Conservation (phyloP, 2,797 vertebrate genomes). For the Neostethus bicornis region DNA sequence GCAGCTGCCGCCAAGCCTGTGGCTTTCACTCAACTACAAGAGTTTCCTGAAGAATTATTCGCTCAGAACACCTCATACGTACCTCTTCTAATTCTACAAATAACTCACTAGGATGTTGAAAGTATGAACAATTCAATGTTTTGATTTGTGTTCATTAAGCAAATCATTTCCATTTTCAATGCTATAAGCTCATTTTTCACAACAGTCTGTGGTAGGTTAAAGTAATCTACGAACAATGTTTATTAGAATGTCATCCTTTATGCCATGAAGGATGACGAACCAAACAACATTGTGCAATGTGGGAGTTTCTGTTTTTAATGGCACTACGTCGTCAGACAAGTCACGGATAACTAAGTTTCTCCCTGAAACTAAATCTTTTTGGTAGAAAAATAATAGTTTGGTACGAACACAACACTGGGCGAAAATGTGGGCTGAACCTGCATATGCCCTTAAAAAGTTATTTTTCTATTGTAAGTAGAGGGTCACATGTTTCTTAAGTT, state of each 20-base stretch:
- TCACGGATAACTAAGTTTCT: conserved; percentile 48
- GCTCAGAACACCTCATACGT: conserved; percentile 35
- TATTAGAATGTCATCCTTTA: conserved; percentile 50
- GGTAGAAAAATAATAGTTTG: conserved; percentile 14
- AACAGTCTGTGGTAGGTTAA: conserved; percentile 4
- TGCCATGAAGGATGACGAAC: conserved; percentile 67
- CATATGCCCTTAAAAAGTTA: conserved; percentile 26
- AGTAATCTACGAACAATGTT: conserved; percentile 27
- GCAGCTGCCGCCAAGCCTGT: conserved; percentile 68
- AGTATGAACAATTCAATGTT: conserved; percentile 40
- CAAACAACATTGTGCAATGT: conserved; percentile 59
- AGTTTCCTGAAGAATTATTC: conserved; percentile 53
- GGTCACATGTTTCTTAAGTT: conserved; percentile 43
- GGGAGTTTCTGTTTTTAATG: too few species aligned
- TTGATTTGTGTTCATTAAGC: conserved; percentile 1
- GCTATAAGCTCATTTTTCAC: neutral
- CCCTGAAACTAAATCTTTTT: conserved; percentile 18
- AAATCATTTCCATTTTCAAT: neutral
- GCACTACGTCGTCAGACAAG: too few species aligned
- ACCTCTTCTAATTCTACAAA: conserved; percentile 34
- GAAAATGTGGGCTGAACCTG: neutral
- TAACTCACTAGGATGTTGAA: conserved; percentile 43
- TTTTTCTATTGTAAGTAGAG: conserved; percentile 18
- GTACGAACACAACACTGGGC: conserved; percentile 34
- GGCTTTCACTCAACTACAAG: conserved; percentile 60